These are phyloP conservation scores for Drosophila quinaria DNA, from an alignment of 2,888 invertebrate species.

Conservation along the genomic window DNA sequence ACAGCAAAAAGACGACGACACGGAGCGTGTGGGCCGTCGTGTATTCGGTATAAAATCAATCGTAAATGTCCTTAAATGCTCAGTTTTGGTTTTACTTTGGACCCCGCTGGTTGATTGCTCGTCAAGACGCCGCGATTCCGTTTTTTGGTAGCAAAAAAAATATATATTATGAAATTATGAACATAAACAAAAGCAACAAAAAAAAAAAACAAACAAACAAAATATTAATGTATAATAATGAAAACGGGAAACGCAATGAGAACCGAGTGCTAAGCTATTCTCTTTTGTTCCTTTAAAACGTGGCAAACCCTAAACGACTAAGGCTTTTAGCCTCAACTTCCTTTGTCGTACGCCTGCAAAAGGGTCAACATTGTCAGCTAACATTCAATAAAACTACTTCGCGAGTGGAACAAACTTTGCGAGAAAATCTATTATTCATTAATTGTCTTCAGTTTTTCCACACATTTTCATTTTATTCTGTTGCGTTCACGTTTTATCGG, in stretches of 20 bases:
- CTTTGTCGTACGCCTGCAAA: constrained; percentile 44
- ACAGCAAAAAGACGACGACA: constrained; percentile 38
- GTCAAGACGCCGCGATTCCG: constrained; percentile 45
- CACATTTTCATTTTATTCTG: constrained; percentile 3
- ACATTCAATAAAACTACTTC: constrained; percentile 42
- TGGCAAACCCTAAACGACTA: constrained; percentile 46
- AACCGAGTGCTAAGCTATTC: constrained; percentile 17
- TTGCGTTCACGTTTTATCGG: not conserved
- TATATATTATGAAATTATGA: constrained; percentile 17
- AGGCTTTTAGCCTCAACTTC: constrained; percentile 51
- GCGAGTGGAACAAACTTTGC: constrained; percentile 42
- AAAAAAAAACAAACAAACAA: constrained; percentile 32
- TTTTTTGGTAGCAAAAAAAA: constrained; percentile 45
- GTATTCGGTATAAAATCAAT: constrained; percentile 82
- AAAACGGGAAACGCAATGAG: constrained; percentile 16
- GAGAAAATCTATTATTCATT: constrained; percentile 58
- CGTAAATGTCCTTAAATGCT: constrained; percentile 79
- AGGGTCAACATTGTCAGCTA: constrained; percentile 30
- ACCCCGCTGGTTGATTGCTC: constrained; percentile 58
- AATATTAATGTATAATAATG: constrained; percentile 20
- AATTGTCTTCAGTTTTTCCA: constrained; percentile 19
- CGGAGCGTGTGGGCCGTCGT: constrained; percentile 38
- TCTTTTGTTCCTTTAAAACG: constrained; percentile 33
- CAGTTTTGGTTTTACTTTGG: constrained; percentile 78
- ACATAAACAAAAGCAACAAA: constrained; percentile 40